Conservation (phyloP, 2,888 invertebrate genomes). For the Incurvaria masculella region DNA sequence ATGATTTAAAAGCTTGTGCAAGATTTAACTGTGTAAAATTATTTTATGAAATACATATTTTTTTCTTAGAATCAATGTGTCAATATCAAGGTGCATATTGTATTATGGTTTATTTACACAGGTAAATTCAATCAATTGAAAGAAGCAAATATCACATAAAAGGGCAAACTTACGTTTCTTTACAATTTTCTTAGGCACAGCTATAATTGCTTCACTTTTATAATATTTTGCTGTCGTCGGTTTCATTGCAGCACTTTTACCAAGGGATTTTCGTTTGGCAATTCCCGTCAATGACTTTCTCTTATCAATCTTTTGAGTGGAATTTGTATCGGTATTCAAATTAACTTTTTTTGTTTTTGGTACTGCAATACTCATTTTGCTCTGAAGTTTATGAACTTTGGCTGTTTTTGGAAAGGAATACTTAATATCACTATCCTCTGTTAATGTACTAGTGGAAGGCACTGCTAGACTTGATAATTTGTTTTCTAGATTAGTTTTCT, state of each 20-base stretch:
- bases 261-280: slow-evolving; percentile 38
- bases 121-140: background rate
- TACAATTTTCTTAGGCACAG: slow-evolving; percentile 25
- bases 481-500: slow-evolving; percentile 23
- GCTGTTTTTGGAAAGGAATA: slow-evolving; percentile 36
- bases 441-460: slow-evolving; percentile 26
- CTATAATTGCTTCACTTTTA: background rate
- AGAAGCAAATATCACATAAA: background rate
- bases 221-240: slow-evolving; percentile 21
- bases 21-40: too few relatives aligned
- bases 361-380: slow-evolving; percentile 16
- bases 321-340: slow-evolving; percentile 25
- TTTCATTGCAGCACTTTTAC: slow-evolving; percentile 23
- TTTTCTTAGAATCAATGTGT: background rate
- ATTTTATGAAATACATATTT: too few relatives aligned
- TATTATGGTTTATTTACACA: background rate
- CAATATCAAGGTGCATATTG: slow-evolving; percentile 1
- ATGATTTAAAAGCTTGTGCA: too few relatives aligned
- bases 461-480: slow-evolving; percentile 11
- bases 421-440: slow-evolving; percentile 46
- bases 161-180: slow-evolving; percentile 36
- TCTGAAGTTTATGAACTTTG: slow-evolving; percentile 13
- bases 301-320: slow-evolving; percentile 22
- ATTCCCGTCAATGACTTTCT: slow-evolving; percentile 35
- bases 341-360: slow-evolving; percentile 17